These are phyloP conservation scores for Antennarius maculatus DNA, from an alignment of 2,797 vertebrate genomes.

Conservation along the genomic window DNA sequence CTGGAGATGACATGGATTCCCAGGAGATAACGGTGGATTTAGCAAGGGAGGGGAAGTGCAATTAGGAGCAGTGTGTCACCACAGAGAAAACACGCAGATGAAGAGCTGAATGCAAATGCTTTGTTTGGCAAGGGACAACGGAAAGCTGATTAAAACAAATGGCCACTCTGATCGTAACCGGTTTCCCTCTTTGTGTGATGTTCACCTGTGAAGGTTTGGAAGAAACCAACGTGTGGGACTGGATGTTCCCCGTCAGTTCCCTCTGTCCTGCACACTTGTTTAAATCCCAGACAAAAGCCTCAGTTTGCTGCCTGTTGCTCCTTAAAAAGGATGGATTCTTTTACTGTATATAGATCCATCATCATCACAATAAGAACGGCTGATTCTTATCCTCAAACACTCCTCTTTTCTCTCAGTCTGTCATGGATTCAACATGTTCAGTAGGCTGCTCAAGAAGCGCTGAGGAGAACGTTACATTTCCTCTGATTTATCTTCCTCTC, in stretches of 20 bases:
- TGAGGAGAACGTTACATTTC: neutral
- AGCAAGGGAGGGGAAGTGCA: constrained; percentile 73
- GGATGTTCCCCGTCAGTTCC: neutral
- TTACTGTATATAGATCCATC: neutral
- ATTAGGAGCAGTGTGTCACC: constrained; percentile 81
- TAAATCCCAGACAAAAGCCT: neutral
- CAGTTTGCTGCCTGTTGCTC: neutral
- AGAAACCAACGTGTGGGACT: constrained; percentile 20
- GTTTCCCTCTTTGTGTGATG: constrained; percentile 34
- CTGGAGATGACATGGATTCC: constrained; percentile 81
- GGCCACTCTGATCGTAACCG: constrained; percentile 38
- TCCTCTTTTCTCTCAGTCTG: neutral
- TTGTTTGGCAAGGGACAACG: constrained; percentile 80
- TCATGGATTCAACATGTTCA: neutral
- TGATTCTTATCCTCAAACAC: neutral
- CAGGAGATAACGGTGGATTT: constrained; percentile 81
- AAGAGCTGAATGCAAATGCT: constrained; percentile 73
- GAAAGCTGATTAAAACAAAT: constrained; percentile 82
- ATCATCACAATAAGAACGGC: neutral
- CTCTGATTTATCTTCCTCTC: neutral
- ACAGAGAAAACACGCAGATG: constrained; percentile 68
- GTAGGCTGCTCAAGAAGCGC: neutral
- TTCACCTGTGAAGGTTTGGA: constrained; percentile 32
- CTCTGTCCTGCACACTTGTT: neutral
- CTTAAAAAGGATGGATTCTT: neutral